Evolutionary conservation across 1,140 invertebrate genomes (phyloP).

Genomic region (Antheraea pernyi): DNA sequence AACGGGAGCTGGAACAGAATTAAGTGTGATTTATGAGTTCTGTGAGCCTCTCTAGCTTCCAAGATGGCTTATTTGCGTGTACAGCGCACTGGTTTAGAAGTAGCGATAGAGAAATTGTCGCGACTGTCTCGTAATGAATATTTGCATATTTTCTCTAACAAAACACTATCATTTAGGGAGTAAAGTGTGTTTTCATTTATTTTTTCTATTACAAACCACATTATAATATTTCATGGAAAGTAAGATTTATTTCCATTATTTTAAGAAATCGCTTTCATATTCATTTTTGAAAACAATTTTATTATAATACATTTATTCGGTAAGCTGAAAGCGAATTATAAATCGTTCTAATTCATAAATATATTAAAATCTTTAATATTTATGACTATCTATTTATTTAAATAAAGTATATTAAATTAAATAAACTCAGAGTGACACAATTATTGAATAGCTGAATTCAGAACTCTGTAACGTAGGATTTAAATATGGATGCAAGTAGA

Average conservation of each 20-base stretch:
- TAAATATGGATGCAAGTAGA: no score
- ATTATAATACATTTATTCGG: no score
- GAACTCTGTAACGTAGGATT: no score
- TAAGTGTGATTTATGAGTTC: conserved; percentile 18
- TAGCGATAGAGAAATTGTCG: neutral
- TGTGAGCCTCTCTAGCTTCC: conserved; percentile 9
- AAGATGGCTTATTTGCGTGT: conserved; percentile 12
- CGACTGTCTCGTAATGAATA: neutral
- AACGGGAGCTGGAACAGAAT: conserved; percentile 10
- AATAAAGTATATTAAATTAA: no score
- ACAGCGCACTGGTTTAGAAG: neutral
- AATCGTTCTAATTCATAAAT: no score
- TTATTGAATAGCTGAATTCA: no score
- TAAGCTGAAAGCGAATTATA: no score
- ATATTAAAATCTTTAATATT: no score
- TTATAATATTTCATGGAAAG: neutral
- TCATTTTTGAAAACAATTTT: no score
- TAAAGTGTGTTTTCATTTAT: neutral
- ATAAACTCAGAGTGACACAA: no score
- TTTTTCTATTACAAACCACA: neutral
- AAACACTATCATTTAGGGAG: neutral
- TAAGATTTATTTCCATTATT: neutral
- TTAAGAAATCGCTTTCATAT: no score
- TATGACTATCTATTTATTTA: no score
- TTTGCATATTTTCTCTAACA: conserved; percentile 1